Base-by-base conservation (phyloP, 2,797 vertebrate genomes). In the Apogon talboti region DNA sequence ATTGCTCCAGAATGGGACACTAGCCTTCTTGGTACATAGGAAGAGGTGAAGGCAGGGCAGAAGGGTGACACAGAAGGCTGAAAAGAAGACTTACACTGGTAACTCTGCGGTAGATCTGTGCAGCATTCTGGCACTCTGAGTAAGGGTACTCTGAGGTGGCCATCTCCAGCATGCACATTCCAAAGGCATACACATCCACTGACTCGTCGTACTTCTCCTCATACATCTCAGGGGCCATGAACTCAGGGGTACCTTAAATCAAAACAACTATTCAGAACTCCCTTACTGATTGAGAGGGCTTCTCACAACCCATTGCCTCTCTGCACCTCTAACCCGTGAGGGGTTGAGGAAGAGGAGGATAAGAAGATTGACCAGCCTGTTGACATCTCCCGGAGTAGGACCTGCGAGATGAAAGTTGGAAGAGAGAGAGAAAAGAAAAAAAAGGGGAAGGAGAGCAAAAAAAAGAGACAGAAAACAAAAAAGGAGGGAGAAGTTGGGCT, bases 141-240 rank as follows among this genome's bases (percentile, higher is more conserved):
- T 99, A 99, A 78, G 98, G 98, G 91, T 99, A 99, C 89, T 99
- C 98, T 85, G 98, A 99, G 49, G 98, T 99, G 92, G 98, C 98
- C 98, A 99, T 99, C 96, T 99, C 98, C 94, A 99, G 95, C 98
- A 99, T 99, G 95, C 97, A 99, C 98, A 99, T 99, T 91, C 97
- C 98, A 97, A 99, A 99, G 95, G 98, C 97, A 96, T 99, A 99
- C 63, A 99, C 97, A 92, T 99, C 97, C 95, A 99, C 98, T 88
- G 97, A 98, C 91, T 99, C 98, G 95, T 99, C 98, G 89, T 99
- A 99, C 94, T 99, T 98, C 95, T 99, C 98, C 90, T 99, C 98
- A 96, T 99, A 99, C 98, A 99, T 99, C 96, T 99, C 97, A 89
- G 97, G 97, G 87, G 97, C 98, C 98, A 99, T 99, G 96, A 99